Evolutionary conservation across 2,888 invertebrate genomes (phyloP).

Genomic region (Megastigmus dorsalis): DNA sequence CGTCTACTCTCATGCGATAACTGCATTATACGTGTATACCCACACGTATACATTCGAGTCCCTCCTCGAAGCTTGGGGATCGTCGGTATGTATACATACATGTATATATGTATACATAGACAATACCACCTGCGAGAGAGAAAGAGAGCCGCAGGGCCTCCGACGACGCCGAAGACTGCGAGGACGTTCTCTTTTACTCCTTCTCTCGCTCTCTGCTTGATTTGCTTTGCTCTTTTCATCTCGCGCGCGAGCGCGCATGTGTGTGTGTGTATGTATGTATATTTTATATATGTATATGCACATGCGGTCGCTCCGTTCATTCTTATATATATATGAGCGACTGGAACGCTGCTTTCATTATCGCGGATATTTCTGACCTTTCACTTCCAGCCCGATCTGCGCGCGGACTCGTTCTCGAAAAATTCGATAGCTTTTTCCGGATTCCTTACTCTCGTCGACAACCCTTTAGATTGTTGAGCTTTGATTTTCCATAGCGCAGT

Average conservation of each 20-base stretch:
- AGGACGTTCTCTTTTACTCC: slow-evolving; percentile 42
- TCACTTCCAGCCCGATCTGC: too few relatives aligned
- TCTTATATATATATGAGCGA: slow-evolving; percentile 11
- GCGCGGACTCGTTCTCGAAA: slow-evolving; percentile 3
- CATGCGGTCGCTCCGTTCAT: background rate
- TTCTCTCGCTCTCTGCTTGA: background rate
- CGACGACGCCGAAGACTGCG: slow-evolving; percentile 9
- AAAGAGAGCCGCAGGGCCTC: background rate
- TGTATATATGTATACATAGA: background rate
- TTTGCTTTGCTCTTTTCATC: background rate
- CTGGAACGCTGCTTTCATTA: slow-evolving; percentile 43
- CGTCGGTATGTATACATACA: too few relatives aligned
- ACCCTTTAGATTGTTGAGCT: too few relatives aligned
- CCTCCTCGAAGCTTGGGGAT: too few relatives aligned
- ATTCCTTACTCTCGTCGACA: too few relatives aligned
- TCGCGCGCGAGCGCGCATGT: background rate
- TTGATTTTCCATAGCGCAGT: too few relatives aligned
- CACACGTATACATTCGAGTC: too few relatives aligned
- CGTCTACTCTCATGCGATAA: too few relatives aligned
- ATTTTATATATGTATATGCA: background rate
- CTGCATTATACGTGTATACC: too few relatives aligned
- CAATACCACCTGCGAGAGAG: slow-evolving; percentile 29
- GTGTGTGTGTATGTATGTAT: background rate
- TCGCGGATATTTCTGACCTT: slow-evolving; percentile 47
- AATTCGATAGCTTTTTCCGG: background rate